Percentiles rank a stretch among this genome's conserved stretches.
Conservation (phyloP, 2,888 invertebrate species). For the Thereva nobilitata region DNA sequence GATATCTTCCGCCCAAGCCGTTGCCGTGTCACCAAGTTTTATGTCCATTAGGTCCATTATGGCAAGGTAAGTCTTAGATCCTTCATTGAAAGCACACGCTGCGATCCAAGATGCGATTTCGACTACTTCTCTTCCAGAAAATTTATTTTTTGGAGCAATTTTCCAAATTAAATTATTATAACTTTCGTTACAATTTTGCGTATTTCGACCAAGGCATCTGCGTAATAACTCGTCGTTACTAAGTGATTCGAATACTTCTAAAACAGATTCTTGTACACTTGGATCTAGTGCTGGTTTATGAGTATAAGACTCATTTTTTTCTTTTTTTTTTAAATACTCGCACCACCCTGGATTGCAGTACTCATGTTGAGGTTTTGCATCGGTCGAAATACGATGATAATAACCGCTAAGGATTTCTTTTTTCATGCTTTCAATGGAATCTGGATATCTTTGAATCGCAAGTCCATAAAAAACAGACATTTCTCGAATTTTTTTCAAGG, state of each 20-base stretch:
- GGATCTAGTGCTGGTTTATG: background rate
- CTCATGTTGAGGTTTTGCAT: constrained; percentile 3
- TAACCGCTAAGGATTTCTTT: background rate
- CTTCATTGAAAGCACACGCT: no score
- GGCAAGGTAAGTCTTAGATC: no score
- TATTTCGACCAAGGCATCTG: constrained; percentile 1
- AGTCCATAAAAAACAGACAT: no score
- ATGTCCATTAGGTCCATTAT: no score
- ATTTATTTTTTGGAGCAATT: background rate
- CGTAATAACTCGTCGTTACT: background rate
- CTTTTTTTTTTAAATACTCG: background rate
- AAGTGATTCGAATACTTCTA: background rate
- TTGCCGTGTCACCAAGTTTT: no score
- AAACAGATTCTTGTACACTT: background rate
- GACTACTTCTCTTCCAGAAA: background rate
- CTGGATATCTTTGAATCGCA: no score
- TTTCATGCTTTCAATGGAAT: background rate
- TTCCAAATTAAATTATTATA: background rate
- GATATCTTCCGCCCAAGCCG: no score
- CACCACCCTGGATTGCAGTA: background rate
- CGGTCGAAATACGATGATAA: background rate
- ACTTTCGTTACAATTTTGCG: background rate
- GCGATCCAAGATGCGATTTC: constrained; percentile 4
- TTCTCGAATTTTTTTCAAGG: no score
- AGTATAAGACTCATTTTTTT: no score